Percentiles rank a stretch among this genome's conserved stretches.
Evolutionary conservation across 2,797 vertebrate genomes (phyloP).

Genomic region (Pristis pectinata): DNA sequence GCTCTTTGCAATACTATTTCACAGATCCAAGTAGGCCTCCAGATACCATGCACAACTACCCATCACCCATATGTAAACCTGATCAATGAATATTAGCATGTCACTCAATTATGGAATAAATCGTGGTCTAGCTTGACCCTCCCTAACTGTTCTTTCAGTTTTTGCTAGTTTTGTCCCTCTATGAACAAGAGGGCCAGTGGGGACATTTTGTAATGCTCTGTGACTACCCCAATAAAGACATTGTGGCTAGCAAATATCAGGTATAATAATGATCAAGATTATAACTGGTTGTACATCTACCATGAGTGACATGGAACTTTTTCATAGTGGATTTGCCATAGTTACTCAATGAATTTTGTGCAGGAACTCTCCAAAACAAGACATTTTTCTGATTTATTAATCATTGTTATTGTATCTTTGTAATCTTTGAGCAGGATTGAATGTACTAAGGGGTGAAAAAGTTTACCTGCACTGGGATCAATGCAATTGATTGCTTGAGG

Average conservation of each 20-base stretch:
- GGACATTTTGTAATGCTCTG: not conserved
- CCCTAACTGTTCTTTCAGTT: not conserved
- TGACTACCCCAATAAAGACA: not conserved
- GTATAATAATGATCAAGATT: not conserved
- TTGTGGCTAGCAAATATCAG: not conserved
- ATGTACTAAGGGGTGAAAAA: not conserved
- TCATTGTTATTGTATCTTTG: not conserved
- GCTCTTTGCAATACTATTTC: not conserved
- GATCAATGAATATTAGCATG: not conserved
- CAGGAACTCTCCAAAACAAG: not conserved
- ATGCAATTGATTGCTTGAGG: not conserved
- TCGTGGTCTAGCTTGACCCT: not conserved
- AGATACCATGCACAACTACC: not conserved
- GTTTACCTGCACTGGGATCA: not conserved
- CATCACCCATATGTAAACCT: not conserved
- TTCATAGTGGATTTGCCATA: not conserved
- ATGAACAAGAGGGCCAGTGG: not conserved
- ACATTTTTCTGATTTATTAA: not conserved
- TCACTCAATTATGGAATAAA: not conserved
- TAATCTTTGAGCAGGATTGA: not conserved
- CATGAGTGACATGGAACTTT: not conserved
- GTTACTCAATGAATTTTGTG: not conserved
- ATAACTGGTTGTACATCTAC: not conserved
- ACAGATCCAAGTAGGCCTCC: not conserved
- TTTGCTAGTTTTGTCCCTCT: not conserved